Base-by-base conservation (phyloP, 2,797 vertebrate genomes). In the Pangasius krempfi region DNA sequence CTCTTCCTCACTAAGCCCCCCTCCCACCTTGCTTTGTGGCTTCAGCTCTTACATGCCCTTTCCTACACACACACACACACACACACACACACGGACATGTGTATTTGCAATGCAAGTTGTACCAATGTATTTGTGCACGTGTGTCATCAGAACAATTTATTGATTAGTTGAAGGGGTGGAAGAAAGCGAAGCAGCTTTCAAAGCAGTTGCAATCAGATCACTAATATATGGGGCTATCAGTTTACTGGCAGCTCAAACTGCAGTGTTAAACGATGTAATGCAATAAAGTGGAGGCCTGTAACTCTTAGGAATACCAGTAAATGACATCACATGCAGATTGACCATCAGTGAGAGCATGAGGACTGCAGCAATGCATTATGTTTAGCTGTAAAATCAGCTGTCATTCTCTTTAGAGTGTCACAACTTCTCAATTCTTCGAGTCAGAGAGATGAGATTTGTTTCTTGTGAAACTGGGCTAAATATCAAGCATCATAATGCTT, bases 171-270 rank as follows among this genome's bases (percentile, higher is more conserved):
- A 85, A 75, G 72, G 87, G 80, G 30, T 66, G 25, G 62, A 79
- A 33, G 10, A 80, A 72, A 47, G 44, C 40, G 2, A 40, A 79
- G 58, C 30, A 68, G 88, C 75, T 54, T 60, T 37, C 58, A 76
- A 62, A 76, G 81, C 87, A n/a, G 18, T 47, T 89, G 40, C 87
- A 85, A 81, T 86, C 80, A 68, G 79, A 79, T 89, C 78, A n/a
- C 60, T 88, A 85, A 89, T 66, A 91, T 82, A 86, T 16, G 27
- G 18, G 30, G 73, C 75, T 86, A 90, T 90, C 86, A 0, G 68
- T 62, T 92, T 91, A 90, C 89, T 72, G 86, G 73, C 86, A 91
- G 89, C 85, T 88, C 68, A 22, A 60, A 73, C 66, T 80, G 89
- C 83, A 90, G 30, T 50, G 14, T 92, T 86, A 84, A 87, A 88